Evolutionary conservation across 2,113 vertebrate species (phyloP), one percentile per base, ranked within the genome.

Genomic region (Dolichallabes microphthalmus): DNA sequence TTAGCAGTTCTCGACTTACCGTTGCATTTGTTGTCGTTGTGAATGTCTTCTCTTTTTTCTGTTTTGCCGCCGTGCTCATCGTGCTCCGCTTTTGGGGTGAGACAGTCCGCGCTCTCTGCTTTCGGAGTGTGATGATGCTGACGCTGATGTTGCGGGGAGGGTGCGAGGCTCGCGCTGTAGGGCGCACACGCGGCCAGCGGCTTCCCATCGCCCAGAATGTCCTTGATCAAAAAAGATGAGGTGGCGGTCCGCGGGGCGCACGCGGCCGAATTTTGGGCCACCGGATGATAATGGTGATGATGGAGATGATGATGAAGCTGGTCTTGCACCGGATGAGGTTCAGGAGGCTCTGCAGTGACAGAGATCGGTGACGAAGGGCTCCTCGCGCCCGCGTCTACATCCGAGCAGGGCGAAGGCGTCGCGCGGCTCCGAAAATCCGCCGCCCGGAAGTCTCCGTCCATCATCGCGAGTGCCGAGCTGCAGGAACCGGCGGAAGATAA

Each of bases 171-270:
- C 92, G 98, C 99, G 92, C 97, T 99, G 95, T 99, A 99, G 91
- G 98, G 98, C 82, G 98, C 98, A 89, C 98, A 99, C 22, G 98
- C 96, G 87, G 98, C 98, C 92, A 99, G 95, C 32, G 98, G 98
- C 94, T 99, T 99, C 91, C 97, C 97, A 94, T 99, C 98, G 82
- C 98, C 98, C 92, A 99, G 91, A 95, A 99, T 99, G 97, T 99
- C 98, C 94, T 98, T 99, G 94, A 99, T 99, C 91, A 99, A 89
- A 91, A 99, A 99, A 39, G 98, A 99, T 86, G 97, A 99, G 87
- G 98, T 98, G 94, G 96, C 96, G 95, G 96, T 97, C 96, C 98
- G 95, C 63, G 95, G 92, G 94, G 96, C 97, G 88, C 96, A 95
- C 90, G 94, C 92, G 94, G 95, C 92, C 32, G 95, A 90, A 90